Base-by-base conservation (phyloP, 1,140 invertebrate species). In the Bombus turneri region DNA sequence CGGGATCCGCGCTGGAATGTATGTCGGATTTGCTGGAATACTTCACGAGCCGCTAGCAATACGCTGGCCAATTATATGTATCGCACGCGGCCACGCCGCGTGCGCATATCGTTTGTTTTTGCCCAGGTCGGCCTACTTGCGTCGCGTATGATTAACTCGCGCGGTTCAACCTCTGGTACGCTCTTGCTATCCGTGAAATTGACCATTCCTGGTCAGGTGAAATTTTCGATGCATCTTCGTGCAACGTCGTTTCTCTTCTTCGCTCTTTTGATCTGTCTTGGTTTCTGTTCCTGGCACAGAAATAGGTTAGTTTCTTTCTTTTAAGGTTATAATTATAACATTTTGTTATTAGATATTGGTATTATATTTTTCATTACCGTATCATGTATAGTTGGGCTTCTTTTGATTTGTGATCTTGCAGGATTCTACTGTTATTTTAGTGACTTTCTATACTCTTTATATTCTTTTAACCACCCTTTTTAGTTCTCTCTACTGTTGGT, bases 11-110 rank as follows among this genome's bases (percentile, higher is more conserved):
- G 66, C 47, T 78, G 82, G 82, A 84, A 84, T 84, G 82, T 84
- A 84, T 84, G 82, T 84, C 76, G 82, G 82, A 84, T 84, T 84
- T 84, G 66, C 53, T 84, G 82, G 53, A 71, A 84, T 84, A 84
- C 68, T 59, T 59, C 28, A 53, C 82, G 66, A 62, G 53, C 47
- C 34, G 37, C 59, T 75, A 83, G 62, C 72, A 73, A 64, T 62
- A 34, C 28, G 39, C 43, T n/a, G 37, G 15, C 47, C 82, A 39
- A 84, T 84, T 84, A 84, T 77, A 84, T 68, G 66, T 78, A 84
- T 78, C 39, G 59, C 47, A 53, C 47, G 47, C 47, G 47, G 47
- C 43, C 28, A 1, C 12, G 28, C n/a, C n/a, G 76, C 28, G 47
- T 18, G 37, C 66, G 39, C 76, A n/a, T 25, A 80, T 72, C 83